Conservation (phyloP, 2,797 vertebrate genomes). For the Numenius phaeopus region DNA sequence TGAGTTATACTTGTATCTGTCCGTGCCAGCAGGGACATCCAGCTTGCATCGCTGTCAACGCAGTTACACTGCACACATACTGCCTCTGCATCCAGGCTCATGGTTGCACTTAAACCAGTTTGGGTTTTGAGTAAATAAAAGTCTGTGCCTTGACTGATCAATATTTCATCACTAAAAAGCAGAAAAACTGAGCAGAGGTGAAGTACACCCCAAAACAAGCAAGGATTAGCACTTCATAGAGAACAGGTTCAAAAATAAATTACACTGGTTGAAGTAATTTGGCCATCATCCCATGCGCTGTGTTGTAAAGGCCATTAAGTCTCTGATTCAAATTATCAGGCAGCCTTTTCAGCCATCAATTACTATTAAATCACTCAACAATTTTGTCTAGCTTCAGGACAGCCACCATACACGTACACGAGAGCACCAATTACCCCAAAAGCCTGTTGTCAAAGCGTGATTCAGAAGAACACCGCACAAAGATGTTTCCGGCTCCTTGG, state of each 20-base stretch:
- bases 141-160: not conserved
- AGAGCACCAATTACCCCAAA: not conserved
- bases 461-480: not conserved
- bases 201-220: not conserved
- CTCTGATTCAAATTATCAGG: not conserved
- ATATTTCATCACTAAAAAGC: not conserved
- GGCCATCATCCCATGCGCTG: not conserved
- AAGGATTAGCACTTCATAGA: not conserved
- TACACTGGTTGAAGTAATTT: slow-evolving; percentile 10
- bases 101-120: not conserved
- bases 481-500: not conserved
- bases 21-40: not conserved
- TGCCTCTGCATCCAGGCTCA: not conserved
- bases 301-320: not conserved
- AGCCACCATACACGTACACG: not conserved
- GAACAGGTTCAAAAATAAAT: slow-evolving; percentile 25
- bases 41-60: not conserved
- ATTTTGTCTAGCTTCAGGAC: not conserved
- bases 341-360: not conserved
- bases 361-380: not conserved
- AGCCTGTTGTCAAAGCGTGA: fast-evolving
- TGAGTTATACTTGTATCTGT: not conserved
- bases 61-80: not conserved
- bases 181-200: not conserved
- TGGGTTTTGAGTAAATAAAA: not conserved